Evolutionary conservation across 2,888 invertebrate genomes (phyloP).

Genomic region (Drosophila algonquin): DNA sequence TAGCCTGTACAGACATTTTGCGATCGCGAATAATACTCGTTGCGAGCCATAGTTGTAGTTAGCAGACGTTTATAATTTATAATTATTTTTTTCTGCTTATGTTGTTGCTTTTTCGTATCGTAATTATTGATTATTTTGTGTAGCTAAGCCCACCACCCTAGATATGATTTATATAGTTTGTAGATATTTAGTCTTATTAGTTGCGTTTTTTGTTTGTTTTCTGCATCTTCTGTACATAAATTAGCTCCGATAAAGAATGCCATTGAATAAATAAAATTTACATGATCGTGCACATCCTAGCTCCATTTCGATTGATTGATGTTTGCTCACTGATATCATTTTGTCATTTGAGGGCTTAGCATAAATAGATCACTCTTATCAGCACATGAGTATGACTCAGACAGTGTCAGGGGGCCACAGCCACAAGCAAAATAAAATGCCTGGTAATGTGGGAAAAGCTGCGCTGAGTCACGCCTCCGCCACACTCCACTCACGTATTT

Average conservation of each 20-base stretch:
- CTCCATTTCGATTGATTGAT: constrained; percentile 43
- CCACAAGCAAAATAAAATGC: not conserved
- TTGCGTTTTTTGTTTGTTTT: constrained; percentile 36
- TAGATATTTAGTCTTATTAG: constrained; percentile 33
- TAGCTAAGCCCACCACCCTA: constrained; percentile 37
- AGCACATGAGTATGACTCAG: constrained; percentile 18
- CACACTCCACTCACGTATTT: constrained; percentile 3
- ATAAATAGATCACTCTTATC: constrained; percentile 19
- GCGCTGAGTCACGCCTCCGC: constrained; percentile 23
- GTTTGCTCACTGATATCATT: constrained; percentile 7
- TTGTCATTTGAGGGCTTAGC: constrained; percentile 6
- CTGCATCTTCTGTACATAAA: constrained; percentile 39
- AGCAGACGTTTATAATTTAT: constrained; percentile 30
- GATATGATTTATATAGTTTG: constrained; percentile 28
- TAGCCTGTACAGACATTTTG: constrained; percentile 21
- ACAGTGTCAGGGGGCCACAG: constrained; percentile 16
- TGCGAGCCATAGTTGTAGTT: constrained; percentile 13
- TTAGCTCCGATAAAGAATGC: constrained; percentile 51
- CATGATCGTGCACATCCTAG: constrained; percentile 32
- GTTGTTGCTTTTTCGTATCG: constrained; percentile 37
- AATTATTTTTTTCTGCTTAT: constrained; percentile 19
- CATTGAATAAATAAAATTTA: constrained; percentile 71
- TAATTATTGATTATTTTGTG: constrained; percentile 48
- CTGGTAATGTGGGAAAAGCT: constrained; percentile 21
- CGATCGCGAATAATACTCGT: constrained; percentile 1